phyloP scores from a whole-genome alignment of 2,888 invertebrate species.

The Ornithoptera priamus region DNA sequence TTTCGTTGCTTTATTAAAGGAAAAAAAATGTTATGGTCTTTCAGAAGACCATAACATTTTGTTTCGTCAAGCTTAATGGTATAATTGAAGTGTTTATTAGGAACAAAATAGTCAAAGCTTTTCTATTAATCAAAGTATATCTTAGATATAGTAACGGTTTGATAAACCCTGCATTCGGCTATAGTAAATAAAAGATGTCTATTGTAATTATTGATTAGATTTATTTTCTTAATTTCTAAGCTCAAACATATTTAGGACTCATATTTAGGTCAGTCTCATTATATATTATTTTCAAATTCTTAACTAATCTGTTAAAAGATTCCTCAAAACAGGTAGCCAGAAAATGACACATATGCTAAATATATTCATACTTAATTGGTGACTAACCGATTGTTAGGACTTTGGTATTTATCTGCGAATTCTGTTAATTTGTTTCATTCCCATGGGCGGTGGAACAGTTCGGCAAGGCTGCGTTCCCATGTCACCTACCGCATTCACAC shows the following conservation, averaged over 20 bases:
- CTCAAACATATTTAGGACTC: neutral
- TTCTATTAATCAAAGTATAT: too few relatives aligned
- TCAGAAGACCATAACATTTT: too few relatives aligned
- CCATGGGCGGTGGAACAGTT: constrained; percentile 56
- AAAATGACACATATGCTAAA: constrained; percentile 3
- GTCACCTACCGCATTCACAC: constrained; percentile 52
- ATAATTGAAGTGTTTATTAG: too few relatives aligned
- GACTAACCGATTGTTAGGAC: constrained; percentile 33
- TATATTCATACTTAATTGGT: constrained; percentile 15
- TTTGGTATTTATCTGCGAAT: constrained; percentile 35
- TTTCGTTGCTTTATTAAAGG: too few relatives aligned
- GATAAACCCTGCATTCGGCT: too few relatives aligned
- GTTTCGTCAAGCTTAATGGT: too few relatives aligned
- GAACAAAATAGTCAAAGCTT: too few relatives aligned
- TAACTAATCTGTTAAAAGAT: neutral
- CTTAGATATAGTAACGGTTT: too few relatives aligned
- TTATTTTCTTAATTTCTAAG: too few relatives aligned
- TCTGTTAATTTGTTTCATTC: constrained; percentile 66
- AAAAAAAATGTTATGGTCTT: too few relatives aligned
- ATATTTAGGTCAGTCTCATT: neutral
- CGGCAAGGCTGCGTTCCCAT: constrained; percentile 58
- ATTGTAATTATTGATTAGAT: too few relatives aligned
- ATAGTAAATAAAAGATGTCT: too few relatives aligned
- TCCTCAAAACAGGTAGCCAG: constrained; percentile 4
- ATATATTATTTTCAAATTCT: neutral